Base-by-base conservation (phyloP, 1,140 invertebrate species). In the Drosophila athabasca region DNA sequence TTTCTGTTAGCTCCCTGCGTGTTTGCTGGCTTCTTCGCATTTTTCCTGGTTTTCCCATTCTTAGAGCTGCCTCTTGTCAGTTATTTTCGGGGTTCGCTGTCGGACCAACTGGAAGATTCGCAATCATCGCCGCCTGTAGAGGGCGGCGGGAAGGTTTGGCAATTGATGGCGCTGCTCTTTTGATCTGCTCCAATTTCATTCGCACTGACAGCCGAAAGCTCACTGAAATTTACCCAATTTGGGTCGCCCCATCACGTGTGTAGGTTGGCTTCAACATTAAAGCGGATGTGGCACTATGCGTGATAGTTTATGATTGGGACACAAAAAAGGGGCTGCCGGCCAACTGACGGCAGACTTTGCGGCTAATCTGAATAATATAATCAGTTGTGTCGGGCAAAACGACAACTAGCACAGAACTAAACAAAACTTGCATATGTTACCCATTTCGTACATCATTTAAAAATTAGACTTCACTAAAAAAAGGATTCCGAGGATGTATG, bases 351-450 rank as follows among this genome's bases (percentile, higher is more conserved):
- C 48, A 55, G 77, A 58, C 45, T 69, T 44, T 71, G 71, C 54
- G 66, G 71, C 71, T 80, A 79, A 79, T 75, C 77, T 79, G 60
- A 80, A 79, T 80, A 80, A 71, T 77, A 80, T 80, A 79, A 79
- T 79, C 77, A 65, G 71, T 58, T 80, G 75, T 65, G 46, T 71
- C 50, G 41, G 51, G 46, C 54, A 19, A 54, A 71, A 66, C 46
- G 77, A 71, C 77, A 50, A 66, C 41, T 45, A 55, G 31, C 31
- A 35, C 9, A 46, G 17, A 61, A 64, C 73, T 79, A 65, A 75
- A 71, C 65, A 68, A 8, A 35, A 52, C 15, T 57, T 57, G 45
- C 39, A 70, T 74, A 53, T 75, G 71, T 58, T 75, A 46, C 52
- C 58, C 77, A 71, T 80, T 79, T 71, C 60, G 58, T 0, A 24